Evolutionary conservation across 2,113 vertebrate genomes (phyloP).

Genomic region (Corydoras maculifer): DNA sequence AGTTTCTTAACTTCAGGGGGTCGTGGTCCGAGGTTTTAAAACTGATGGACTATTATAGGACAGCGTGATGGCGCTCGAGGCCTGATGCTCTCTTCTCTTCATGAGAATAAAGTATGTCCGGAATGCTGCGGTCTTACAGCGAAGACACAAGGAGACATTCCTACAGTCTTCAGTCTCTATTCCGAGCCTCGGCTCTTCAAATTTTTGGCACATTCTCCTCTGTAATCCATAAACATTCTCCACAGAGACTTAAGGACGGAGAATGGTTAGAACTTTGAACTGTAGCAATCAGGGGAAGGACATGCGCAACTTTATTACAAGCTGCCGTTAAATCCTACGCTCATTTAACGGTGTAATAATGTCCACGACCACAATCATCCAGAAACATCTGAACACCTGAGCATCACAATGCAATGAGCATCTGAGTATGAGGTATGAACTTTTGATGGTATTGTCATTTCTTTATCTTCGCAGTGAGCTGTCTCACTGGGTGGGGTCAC

Average conservation of each 20-base stretch:
- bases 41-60: background rate
- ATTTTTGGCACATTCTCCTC: background rate
- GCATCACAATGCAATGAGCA: no score
- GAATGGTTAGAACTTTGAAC: no score
- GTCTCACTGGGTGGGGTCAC: conserved; percentile 28
- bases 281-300: no score
- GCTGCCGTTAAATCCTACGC: no score
- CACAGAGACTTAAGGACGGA: no score
- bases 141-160: conserved; percentile 23
- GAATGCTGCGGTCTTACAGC: conserved; percentile 32
- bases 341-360: no score
- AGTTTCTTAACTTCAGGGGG: background rate
- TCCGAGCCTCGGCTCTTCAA: background rate
- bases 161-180: conserved; percentile 20
- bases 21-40: background rate
- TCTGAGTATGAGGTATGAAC: no score
- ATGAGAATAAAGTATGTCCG: conserved; percentile 30
- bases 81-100: background rate
- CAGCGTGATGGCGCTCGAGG: background rate
- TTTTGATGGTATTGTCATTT: background rate
- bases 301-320: no score
- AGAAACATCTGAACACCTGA: no score
- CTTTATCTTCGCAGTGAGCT: conserved; percentile 36
- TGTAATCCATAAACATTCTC: no score
- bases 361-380: no score